Conservation (phyloP, 2,113 vertebrate genomes). For the Crotalus horridus region DNA sequence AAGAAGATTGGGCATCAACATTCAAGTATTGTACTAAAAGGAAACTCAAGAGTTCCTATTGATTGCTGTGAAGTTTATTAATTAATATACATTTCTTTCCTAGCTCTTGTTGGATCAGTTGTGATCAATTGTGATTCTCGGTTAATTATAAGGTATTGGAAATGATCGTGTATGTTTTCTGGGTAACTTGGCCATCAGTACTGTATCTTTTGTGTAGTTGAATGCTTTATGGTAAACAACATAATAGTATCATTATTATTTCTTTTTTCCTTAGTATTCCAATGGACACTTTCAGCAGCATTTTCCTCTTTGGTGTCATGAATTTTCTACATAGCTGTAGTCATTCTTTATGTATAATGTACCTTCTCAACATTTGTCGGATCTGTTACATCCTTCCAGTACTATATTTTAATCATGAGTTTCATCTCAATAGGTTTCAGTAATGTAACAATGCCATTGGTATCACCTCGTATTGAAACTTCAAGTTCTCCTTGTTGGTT, state of each 20-base stretch:
- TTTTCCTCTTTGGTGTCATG: not conserved
- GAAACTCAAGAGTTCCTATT: not conserved
- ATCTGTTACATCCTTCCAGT: not conserved
- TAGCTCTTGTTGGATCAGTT: not conserved
- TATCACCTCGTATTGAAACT: not conserved
- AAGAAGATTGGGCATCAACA: conserved; percentile 10
- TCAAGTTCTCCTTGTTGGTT: not conserved
- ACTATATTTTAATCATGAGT: not conserved
- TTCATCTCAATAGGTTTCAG: not conserved
- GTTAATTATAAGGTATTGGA: not conserved
- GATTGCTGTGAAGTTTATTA: not conserved
- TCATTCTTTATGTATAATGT: not conserved
- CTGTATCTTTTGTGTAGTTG: not conserved
- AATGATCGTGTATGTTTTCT: not conserved
- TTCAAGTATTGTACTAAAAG: not conserved
- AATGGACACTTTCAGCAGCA: not conserved
- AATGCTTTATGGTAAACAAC: not conserved
- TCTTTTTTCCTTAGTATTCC: not conserved
- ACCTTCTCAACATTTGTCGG: not conserved
- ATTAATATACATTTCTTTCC: not conserved
- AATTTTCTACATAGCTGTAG: not conserved
- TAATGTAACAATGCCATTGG: not conserved
- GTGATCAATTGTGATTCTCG: not conserved
- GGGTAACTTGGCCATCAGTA: not conserved
- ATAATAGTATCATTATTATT: not conserved